Percentiles rank a stretch among this genome's conserved stretches.
Conservation (phyloP, 2,888 invertebrate species). For the Phaedon cochleariae region DNA sequence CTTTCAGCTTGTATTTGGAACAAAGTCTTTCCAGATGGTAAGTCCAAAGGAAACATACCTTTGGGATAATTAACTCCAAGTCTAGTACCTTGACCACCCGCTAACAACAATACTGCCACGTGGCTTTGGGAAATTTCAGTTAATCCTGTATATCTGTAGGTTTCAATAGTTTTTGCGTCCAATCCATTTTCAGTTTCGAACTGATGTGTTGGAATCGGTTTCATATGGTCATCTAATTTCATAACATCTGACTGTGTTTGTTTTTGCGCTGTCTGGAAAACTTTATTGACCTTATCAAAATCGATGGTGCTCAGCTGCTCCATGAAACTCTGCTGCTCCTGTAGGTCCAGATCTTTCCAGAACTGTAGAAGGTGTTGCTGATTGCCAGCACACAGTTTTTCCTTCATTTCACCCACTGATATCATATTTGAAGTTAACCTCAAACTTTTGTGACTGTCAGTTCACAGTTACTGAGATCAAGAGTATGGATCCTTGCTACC, state of each 20-base stretch:
- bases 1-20: conserved; percentile 97
- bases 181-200: conserved; percentile 78
- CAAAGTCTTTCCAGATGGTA: conserved; percentile 88
- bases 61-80: conserved; percentile 95
- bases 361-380: conserved; percentile 49
- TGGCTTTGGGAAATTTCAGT: conserved; percentile 67
- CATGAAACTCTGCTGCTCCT: conserved; percentile 43
- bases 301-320: conserved; percentile 49
- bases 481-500: conserved; percentile 29
- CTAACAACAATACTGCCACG: conserved; percentile 90
- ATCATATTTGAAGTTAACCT: conserved; percentile 35
- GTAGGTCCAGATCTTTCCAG: conserved; percentile 44
- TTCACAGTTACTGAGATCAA: conserved; percentile 9
- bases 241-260: conserved; percentile 70
- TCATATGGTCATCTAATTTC: conserved; percentile 78
- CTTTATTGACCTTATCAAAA: conserved; percentile 48
- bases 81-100: conserved; percentile 97
- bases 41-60: conserved; percentile 93
- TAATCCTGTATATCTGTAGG: conserved; percentile 76
- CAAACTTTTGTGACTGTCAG: background rate
- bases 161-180: conserved; percentile 64
- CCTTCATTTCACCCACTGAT: conserved; percentile 40
- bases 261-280: conserved; percentile 48
- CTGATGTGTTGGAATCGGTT: conserved; percentile 82
- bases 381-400: conserved; percentile 36